phyloP scores from a whole-genome alignment of 2,888 invertebrate genomes.

The Thecocarcelia acutangulata region DNA sequence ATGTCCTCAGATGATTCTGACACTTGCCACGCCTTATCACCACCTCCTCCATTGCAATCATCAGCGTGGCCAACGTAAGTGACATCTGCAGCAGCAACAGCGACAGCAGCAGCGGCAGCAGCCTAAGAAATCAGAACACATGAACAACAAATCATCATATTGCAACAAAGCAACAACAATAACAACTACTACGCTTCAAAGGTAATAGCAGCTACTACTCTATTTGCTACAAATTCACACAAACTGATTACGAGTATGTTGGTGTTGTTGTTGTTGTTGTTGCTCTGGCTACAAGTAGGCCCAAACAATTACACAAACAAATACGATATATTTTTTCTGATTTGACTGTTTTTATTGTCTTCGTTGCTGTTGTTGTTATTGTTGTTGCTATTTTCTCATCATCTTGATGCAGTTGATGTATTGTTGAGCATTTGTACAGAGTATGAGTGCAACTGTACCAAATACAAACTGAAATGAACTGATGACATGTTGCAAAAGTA shows the following conservation, averaged over 20 bases:
- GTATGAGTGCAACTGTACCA: constrained; percentile 64
- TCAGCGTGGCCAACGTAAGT: constrained; percentile 9
- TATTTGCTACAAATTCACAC: constrained; percentile 16
- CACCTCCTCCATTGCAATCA: constrained; percentile 55
- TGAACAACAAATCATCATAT: constrained; percentile 59
- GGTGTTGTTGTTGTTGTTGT: constrained; percentile 25
- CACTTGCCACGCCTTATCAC: constrained; percentile 69
- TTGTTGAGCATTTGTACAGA: constrained; percentile 38
- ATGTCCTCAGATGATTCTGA: constrained; percentile 22
- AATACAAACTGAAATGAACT: constrained; percentile 58
- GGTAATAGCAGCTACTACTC: constrained; percentile 49
- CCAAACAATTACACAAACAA: constrained; percentile 65
- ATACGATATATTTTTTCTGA: constrained; percentile 34
- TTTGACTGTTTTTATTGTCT: constrained; percentile 42
- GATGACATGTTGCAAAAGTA: constrained; percentile 57
- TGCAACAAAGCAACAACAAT: constrained; percentile 45
- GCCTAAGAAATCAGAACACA: constrained; percentile 56
- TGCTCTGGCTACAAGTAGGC: constrained; percentile 58
- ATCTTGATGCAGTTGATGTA: constrained; percentile 50
- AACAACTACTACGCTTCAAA: constrained; percentile 56
- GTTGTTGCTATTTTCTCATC: constrained; percentile 36
- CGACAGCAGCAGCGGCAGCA: background rate
- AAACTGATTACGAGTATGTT: background rate
- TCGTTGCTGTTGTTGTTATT: constrained; percentile 22
- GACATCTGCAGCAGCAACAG: background rate